Evolutionary conservation across 2,797 vertebrate species (phyloP).

Genomic region (Spinibarbus caldwelli): DNA sequence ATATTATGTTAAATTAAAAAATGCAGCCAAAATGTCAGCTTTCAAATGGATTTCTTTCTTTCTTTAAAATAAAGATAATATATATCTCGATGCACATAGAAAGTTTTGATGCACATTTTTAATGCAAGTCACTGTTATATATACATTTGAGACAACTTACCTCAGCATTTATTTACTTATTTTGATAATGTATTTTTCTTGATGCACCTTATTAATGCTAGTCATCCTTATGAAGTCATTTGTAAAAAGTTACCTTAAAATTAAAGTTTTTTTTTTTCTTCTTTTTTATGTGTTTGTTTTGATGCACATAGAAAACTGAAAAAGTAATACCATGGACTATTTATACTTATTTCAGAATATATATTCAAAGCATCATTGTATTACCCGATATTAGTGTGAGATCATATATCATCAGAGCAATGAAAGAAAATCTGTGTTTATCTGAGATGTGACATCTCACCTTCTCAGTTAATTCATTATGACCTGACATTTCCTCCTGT

Average conservation of each 20-base stretch:
- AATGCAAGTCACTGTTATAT: too few species aligned
- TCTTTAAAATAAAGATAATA: too few species aligned
- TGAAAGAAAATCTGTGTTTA: slow-evolving; percentile 15
- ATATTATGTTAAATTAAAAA: background rate
- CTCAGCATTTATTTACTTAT: too few species aligned
- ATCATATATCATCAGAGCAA: slow-evolving; percentile 3
- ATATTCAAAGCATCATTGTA: background rate
- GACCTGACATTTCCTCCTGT: slow-evolving; percentile 44
- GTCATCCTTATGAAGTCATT: background rate
- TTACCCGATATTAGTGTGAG: background rate
- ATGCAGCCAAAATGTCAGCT: background rate
- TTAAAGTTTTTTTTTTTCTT: too few species aligned
- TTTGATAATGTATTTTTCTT: background rate
- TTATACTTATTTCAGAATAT: background rate
- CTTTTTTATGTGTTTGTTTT: too few species aligned
- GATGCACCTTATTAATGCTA: background rate
- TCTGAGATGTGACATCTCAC: slow-evolving; percentile 44
- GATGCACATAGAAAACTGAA: too few species aligned
- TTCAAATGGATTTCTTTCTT: background rate
- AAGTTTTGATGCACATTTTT: too few species aligned
- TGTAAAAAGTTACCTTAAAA: background rate
- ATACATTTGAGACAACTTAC: too few species aligned
- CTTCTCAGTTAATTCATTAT: slow-evolving; percentile 44
- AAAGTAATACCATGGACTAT: background rate
- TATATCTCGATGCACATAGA: too few species aligned